These are phyloP conservation scores for Oligia fasciuncula DNA, from an alignment of 2,888 invertebrate species.

Conservation along the genomic window DNA sequence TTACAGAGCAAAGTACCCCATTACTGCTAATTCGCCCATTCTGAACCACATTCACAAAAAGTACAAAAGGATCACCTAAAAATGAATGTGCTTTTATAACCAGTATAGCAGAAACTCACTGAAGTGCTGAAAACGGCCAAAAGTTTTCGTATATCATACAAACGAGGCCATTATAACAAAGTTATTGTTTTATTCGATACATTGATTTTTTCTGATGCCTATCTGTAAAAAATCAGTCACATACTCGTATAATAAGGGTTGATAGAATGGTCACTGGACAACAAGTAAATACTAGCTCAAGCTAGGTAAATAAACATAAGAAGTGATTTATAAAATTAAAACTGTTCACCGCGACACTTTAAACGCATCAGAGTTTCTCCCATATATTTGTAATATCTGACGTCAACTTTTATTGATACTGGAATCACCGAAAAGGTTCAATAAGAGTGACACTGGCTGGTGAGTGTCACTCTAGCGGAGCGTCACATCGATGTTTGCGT, in stretches of 20 bases:
- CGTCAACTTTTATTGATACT: neutral
- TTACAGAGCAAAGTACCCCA: constrained; percentile 16
- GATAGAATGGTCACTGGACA: neutral
- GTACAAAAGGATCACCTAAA: constrained; percentile 8
- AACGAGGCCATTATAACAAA: constrained; percentile 16
- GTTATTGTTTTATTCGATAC: constrained; percentile 14
- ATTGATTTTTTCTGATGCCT: neutral
- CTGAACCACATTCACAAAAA: neutral
- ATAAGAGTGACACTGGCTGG: neutral
- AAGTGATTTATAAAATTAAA: neutral
- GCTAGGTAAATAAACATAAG: neutral
- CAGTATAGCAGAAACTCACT: constrained; percentile 28
- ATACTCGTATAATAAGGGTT: no score
- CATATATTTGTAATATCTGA: no score
- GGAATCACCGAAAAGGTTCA: neutral
- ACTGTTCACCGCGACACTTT: neutral
- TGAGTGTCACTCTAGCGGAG: neutral
- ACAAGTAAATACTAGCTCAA: neutral
- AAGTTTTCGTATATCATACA: constrained; percentile 18
- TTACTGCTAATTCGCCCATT: constrained; percentile 15
- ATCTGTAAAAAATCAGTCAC: neutral
- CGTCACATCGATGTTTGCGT: neutral
- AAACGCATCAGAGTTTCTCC: neutral
- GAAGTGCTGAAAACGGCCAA: constrained; percentile 25
- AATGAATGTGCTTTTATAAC: constrained; percentile 21